phyloP scores from a whole-genome alignment of 2,797 vertebrate species.

The Cryptoblepharus egeriae region DNA sequence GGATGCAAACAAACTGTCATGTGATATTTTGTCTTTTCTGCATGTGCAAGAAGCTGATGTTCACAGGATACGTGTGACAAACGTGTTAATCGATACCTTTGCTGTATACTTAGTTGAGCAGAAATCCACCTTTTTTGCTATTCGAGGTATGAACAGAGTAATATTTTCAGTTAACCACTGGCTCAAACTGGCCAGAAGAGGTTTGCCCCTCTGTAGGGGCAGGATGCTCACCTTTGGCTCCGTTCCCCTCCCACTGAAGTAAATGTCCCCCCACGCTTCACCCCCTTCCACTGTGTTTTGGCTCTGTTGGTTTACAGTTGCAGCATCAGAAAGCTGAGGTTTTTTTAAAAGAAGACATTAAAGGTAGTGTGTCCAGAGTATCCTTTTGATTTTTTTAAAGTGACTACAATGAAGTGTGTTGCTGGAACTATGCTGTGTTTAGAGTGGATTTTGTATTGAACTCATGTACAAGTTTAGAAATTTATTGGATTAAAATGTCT shows the following conservation, averaged over 20 bases:
- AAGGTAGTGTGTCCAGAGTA: conserved; percentile 21
- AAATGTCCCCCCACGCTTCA: not conserved
- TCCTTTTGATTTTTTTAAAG: conserved; percentile 58
- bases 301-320: not conserved
- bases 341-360: not conserved
- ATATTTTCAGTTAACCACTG: conserved; percentile 48
- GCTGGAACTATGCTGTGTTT: conserved; percentile 67
- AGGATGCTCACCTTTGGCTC: not conserved
- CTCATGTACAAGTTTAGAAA: conserved; percentile 77
- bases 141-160: conserved; percentile 73
- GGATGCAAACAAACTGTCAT: conserved; percentile 73
- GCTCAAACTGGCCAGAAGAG: accelerated
- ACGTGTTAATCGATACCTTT: conserved; percentile 64
- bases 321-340: not conserved
- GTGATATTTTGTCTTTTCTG: conserved; percentile 71
- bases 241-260: not conserved
- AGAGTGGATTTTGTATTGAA: conserved; percentile 77
- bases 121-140: conserved; percentile 68
- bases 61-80: conserved; percentile 66
- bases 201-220: not conserved
- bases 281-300: not conserved
- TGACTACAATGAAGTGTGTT: conserved; percentile 36
- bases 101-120: conserved; percentile 63
- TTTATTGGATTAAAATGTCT: conserved; percentile 80
- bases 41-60: conserved; percentile 65